A percentile compares a stretch with the other conserved stretches of the same genome.
Evolutionary conservation across 2,113 vertebrate species (phyloP).

Genomic region (Pardalotus punctatus): DNA sequence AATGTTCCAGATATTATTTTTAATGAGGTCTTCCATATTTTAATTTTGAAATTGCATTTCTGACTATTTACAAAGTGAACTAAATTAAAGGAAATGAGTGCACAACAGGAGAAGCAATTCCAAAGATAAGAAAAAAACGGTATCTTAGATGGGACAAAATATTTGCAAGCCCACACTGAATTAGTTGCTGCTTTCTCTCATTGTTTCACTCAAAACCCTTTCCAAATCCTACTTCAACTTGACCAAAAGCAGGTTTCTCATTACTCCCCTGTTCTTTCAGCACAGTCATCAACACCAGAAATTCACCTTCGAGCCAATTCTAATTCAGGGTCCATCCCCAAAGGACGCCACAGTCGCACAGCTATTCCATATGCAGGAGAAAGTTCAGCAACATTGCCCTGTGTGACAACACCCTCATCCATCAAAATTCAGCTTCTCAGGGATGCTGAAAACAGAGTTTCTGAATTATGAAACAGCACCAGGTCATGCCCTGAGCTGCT

Average conservation of each 20-base stretch:
- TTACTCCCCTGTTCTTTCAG: not conserved
- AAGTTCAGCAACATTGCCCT: not conserved
- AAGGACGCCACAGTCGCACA: not conserved
- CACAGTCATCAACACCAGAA: not conserved
- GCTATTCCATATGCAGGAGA: not conserved
- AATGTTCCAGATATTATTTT: not conserved
- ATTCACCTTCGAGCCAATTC: not conserved
- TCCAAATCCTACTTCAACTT: not conserved
- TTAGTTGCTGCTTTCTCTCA: not conserved
- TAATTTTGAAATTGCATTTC: not conserved
- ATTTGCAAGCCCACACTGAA: not conserved
- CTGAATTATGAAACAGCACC: not conserved
- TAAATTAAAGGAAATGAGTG: not conserved
- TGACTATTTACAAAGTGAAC: not conserved
- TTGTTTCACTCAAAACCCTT: not conserved
- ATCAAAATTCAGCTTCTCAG: not conserved
- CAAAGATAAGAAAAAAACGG: not conserved
- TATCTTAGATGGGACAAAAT: not conserved
- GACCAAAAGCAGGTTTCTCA: not conserved
- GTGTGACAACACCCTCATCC: not conserved
- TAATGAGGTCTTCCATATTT: not conserved
- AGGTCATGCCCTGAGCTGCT: not conserved
- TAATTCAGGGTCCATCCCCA: not conserved
- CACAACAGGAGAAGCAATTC: not conserved
- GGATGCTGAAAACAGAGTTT: not conserved